Percentiles rank a stretch among this genome's conserved stretches.
phyloP scores from a whole-genome alignment of 2,797 vertebrate species.

The Enteromius mattozi region DNA sequence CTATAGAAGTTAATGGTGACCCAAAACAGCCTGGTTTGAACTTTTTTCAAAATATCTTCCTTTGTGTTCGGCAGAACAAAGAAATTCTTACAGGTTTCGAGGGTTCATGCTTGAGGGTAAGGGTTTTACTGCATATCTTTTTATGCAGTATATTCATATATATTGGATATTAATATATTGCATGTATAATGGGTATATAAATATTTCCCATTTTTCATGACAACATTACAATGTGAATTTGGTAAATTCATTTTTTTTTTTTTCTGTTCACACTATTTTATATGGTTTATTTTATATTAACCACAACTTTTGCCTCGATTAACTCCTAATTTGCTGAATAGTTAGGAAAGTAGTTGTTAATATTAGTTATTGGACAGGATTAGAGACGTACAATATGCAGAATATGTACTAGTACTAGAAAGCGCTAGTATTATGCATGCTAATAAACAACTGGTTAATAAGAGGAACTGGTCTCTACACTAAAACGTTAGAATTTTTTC shows the following conservation, averaged over 20 bases:
- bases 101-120: no score
- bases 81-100: no score
- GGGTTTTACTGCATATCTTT: neutral
- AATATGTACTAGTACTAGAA: neutral
- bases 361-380: neutral
- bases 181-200: neutral
- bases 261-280: no score
- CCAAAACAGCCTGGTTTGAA: no score
- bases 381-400: neutral
- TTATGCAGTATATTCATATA: neutral
- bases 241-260: neutral
- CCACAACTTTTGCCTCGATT: neutral
- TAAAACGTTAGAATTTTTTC: neutral
- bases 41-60: no score
- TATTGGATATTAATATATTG: neutral
- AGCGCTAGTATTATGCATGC: neutral
- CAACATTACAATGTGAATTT: neutral
- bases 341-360: neutral
- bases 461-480: neutral
- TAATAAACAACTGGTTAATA: neutral
- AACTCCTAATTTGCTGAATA: neutral
- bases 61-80: no score
- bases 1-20: no score
- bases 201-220: neutral
- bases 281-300: neutral